phyloP scores from a whole-genome alignment of 2,113 vertebrate species.

The Malurus cyaneus region DNA sequence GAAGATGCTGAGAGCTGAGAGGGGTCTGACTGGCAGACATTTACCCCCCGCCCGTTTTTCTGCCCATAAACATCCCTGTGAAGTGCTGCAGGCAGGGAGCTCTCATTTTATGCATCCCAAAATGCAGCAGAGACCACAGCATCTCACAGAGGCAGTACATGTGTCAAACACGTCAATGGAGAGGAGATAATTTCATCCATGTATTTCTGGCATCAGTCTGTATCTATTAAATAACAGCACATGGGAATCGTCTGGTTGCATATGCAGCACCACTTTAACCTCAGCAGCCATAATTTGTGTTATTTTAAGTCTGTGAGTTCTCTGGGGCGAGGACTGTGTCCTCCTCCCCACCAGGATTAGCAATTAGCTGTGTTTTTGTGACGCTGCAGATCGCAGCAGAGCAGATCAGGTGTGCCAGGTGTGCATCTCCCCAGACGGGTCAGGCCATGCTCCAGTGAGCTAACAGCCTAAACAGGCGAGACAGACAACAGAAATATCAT shows the following conservation, averaged over 20 bases:
- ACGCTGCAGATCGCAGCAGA: background rate
- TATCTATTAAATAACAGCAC: background rate
- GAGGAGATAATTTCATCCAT: background rate
- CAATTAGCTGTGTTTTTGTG: background rate
- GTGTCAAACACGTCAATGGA: slow-evolving; percentile 12
- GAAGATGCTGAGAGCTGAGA: slow-evolving; percentile 1
- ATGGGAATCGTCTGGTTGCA: background rate
- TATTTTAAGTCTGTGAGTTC: background rate
- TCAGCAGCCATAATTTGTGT: background rate
- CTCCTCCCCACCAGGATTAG: background rate
- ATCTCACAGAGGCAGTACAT: background rate
- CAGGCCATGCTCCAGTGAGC: background rate
- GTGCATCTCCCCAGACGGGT: background rate
- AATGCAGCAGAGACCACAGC: background rate
- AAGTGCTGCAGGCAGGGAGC: background rate
- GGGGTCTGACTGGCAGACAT: slow-evolving; percentile 34
- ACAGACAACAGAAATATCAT: slow-evolving; percentile 53
- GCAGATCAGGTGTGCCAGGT: background rate
- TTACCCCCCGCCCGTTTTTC: background rate
- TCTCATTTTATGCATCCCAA: background rate
- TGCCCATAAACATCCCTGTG: background rate
- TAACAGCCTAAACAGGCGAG: slow-evolving; percentile 9
- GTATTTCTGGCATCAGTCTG: background rate
- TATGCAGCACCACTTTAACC: background rate
- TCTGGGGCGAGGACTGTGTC: background rate